phyloP scores from a whole-genome alignment of 1,140 invertebrate genomes.

The Luehdorfia chinensis region DNA sequence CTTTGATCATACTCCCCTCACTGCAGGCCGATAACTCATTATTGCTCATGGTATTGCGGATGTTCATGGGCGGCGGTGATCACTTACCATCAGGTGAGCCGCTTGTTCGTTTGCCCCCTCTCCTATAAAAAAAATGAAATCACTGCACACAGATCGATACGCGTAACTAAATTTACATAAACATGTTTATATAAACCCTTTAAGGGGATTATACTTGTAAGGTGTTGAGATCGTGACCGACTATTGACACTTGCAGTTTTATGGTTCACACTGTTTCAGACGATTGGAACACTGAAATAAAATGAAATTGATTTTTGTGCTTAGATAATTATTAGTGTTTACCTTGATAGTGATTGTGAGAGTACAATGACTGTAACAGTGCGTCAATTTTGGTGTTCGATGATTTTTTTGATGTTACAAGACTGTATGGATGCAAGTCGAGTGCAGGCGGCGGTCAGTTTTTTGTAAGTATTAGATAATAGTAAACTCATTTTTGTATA shows the following conservation, averaged over 20 bases:
- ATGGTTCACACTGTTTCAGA: conserved; percentile 1
- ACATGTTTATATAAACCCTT: conserved; percentile 20
- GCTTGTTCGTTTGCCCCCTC: no score
- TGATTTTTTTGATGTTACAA: conserved; percentile 28
- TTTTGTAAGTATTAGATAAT: conserved; percentile 52
- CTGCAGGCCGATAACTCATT: no score
- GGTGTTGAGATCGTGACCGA: conserved; percentile 9
- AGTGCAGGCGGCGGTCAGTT: conserved; percentile 62
- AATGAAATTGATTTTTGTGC: background rate
- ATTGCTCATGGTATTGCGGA: no score
- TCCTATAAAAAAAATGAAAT: no score
- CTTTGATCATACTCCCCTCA: no score
- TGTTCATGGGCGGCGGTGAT: no score
- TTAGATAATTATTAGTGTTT: background rate
- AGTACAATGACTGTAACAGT: conserved; percentile 8
- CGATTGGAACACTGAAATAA: conserved; percentile 1
- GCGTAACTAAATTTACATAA: conserved; percentile 13
- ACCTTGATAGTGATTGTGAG: background rate
- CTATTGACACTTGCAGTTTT: conserved; percentile 15
- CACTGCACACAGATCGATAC: background rate
- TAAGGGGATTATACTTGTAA: conserved; percentile 27
- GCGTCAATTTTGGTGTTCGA: conserved; percentile 16
- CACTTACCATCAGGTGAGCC: no score
- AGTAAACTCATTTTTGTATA: background rate
- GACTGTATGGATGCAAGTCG: conserved; percentile 35